Base-by-base conservation (phyloP, 1,140 invertebrate genomes). In the Temnothorax curvispinosus region DNA sequence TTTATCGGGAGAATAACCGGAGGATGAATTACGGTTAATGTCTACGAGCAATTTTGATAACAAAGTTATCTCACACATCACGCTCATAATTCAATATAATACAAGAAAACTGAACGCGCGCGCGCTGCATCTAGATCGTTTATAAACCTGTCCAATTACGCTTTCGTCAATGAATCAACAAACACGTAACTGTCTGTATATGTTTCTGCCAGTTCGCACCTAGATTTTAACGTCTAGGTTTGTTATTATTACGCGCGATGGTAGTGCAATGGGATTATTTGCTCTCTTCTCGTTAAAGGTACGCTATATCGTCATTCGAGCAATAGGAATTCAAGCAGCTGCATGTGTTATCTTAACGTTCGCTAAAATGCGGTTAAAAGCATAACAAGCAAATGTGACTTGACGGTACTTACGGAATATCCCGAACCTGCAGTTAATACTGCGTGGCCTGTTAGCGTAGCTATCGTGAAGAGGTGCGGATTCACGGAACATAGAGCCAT, bases 361-460 rank as follows among this genome's bases (percentile, higher is more conserved):
- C 15, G 69, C 9, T 82, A 32, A 72, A 80, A 58, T 67, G 78
- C 52, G 18, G 13, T 47, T 69, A 54, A 47, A 56, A 71, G 21
- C 38, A 18, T 47, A 72, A 74, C n/a, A 8, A 72, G 15, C 11
- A 11, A 54, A 35, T 15, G 32, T 11, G 32, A 58, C 5, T 52
- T 35, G 3, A 13, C 8, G 21, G 3, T 67, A 96, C 96, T 96
- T 92, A 98, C 98, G 21, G 97, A 96, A 93, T 98, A 98, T 77
- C 97, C 97, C 18, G 94, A 93, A 32, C 99, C 99, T 71, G 97
- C 97, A 11, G 98, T 97, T 1, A 97, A 94, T 71, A 95, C 95
- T 11, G 98, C 98, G 94, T 99, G 98, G 0, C 98, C 98, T 27
- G 99, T 99, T 64, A 99, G 95, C 2, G 99, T 99, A 18, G 99